Percentiles rank a stretch among this genome's conserved stretches.
Evolutionary conservation across 2,113 vertebrate genomes (phyloP).

Genomic region (Hystrix brachyura): DNA sequence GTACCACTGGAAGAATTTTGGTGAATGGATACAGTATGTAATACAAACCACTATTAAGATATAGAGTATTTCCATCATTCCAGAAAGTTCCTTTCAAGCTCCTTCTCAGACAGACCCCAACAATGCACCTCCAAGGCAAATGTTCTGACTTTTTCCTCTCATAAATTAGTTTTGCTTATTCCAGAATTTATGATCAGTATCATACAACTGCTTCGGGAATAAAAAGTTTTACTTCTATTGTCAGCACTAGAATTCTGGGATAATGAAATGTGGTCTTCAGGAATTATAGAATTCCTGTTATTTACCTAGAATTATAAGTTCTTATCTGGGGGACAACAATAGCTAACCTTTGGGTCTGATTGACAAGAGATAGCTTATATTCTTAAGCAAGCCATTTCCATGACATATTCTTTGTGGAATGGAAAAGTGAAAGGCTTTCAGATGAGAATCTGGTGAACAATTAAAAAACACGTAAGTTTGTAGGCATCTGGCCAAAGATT

Average conservation of each 20-base stretch:
- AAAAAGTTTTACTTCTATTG: constrained; percentile 50
- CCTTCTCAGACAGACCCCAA: neutral
- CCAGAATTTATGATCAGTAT: neutral
- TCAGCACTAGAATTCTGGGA: neutral
- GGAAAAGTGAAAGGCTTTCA: constrained; percentile 53
- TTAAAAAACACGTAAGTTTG: constrained; percentile 33
- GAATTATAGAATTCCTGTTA: neutral
- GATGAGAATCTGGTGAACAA: constrained; percentile 22
- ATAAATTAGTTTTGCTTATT: constrained; percentile 36
- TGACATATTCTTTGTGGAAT: constrained; percentile 1
- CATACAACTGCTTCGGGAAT: neutral
- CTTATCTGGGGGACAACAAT: neutral
- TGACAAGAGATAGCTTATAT: neutral
- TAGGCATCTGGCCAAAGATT: constrained; percentile 40
- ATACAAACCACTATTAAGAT: neutral
- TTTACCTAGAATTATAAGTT: neutral
- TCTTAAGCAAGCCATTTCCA: neutral
- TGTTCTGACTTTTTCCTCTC: neutral
- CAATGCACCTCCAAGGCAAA: neutral
- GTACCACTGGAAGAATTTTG: neutral
- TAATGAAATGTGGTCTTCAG: neutral
- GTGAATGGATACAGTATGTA: constrained; percentile 37
- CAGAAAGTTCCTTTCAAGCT: neutral
- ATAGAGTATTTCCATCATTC: neutral
- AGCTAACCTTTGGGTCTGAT: neutral